A percentile compares a stretch with the other conserved stretches of the same genome.
These are phyloP conservation scores for Anableps anableps DNA, from an alignment of 2,797 vertebrate genomes.

Conservation along the genomic window DNA sequence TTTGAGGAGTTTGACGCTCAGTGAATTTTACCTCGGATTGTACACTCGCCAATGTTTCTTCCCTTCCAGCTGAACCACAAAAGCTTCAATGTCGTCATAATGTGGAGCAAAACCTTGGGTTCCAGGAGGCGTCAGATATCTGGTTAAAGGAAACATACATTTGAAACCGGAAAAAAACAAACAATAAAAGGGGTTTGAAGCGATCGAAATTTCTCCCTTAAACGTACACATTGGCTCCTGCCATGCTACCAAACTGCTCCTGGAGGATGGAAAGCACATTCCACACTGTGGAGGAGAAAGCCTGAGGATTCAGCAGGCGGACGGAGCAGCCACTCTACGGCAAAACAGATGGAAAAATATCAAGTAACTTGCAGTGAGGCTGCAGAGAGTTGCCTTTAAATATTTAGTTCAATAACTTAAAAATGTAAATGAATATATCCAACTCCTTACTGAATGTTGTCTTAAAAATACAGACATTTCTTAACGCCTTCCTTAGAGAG, in stretches of 20 bases:
- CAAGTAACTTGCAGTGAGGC: conserved; percentile 6
- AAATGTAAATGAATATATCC: background rate
- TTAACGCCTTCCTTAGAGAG: background rate
- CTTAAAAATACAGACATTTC: background rate
- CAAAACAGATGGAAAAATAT: background rate
- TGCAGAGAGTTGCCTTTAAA: background rate
- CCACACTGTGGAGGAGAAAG: conserved; percentile 91
- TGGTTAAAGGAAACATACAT: conserved; percentile 36
- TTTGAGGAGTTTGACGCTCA: background rate
- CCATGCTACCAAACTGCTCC: conserved; percentile 95
- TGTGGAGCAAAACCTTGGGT: conserved; percentile 97
- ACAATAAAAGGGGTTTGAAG: background rate
- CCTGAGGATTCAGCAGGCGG: conserved; percentile 92
- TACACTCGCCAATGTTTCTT: conserved; percentile 96
- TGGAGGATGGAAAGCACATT: conserved; percentile 91
- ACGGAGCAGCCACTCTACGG: conserved; percentile 90
- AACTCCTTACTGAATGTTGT: background rate
- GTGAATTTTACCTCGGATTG: conserved; percentile 80
- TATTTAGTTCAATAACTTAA: background rate
- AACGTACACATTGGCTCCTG: conserved; percentile 89
- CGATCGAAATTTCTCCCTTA: background rate
- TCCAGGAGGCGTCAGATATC: conserved; percentile 92
- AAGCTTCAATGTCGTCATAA: conserved; percentile 98
- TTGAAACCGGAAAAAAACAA: background rate
- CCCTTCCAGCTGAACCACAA: conserved; percentile 95